phyloP scores from a whole-genome alignment of 92 coral and sea anemone species.

The Porites divaricata region DNA sequence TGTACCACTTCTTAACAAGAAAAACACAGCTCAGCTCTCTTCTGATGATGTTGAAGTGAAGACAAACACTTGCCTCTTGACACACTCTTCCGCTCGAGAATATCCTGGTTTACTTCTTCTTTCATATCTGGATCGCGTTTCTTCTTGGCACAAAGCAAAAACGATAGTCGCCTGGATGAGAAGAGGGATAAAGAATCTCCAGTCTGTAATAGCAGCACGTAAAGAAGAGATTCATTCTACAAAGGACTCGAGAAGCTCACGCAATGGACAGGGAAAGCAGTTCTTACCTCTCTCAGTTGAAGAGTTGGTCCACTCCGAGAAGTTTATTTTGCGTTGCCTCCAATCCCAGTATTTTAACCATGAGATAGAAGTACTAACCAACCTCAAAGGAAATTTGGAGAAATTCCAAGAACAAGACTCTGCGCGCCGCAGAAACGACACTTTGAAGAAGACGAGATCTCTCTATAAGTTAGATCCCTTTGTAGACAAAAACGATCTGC shows the following conservation, averaged over 20 bases:
- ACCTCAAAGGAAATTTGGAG: neutral
- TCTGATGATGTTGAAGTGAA: slow-evolving; percentile 11
- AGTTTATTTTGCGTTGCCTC: slow-evolving; percentile 31
- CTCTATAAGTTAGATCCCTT: neutral
- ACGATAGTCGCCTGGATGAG: slow-evolving; percentile 17
- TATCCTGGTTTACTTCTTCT: neutral
- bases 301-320: slow-evolving; percentile 53
- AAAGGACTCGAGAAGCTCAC: neutral
- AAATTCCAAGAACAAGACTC: neutral
- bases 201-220: too few species aligned
- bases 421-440: neutral
- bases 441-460: neutral
- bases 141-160: too few species aligned
- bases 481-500: too few species aligned
- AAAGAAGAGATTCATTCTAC: slow-evolving; percentile 1
- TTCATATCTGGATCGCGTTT: neutral
- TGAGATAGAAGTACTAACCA: neutral
- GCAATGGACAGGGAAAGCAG: neutral
- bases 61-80: neutral
- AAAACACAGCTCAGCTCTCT: slow-evolving; percentile 3
- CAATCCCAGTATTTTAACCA: neutral
- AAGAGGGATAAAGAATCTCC: neutral
- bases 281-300: slow-evolving; percentile 21
- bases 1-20: slow-evolving; percentile 15
- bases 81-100: neutral